These are phyloP conservation scores for Oncorhynchus mykiss DNA, from an alignment of 2,113 vertebrate genomes.

Conservation along the genomic window DNA sequence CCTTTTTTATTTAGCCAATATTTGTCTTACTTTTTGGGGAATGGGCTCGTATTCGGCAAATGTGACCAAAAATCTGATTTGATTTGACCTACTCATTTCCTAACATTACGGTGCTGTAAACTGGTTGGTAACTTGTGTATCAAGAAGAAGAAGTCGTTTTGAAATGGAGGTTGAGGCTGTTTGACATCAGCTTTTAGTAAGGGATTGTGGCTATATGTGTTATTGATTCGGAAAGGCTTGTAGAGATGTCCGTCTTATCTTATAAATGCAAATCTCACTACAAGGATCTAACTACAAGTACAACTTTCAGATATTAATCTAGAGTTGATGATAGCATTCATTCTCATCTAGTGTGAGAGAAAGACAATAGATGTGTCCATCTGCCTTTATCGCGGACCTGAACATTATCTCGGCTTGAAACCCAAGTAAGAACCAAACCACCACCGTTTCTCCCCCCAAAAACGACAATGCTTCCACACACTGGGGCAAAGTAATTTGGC, in stretches of 20 bases:
- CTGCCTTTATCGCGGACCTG: slow-evolving; percentile 44
- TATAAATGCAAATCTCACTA: background rate
- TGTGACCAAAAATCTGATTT: too few relatives aligned
- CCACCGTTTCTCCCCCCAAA: slow-evolving; percentile 30
- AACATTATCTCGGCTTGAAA: slow-evolving; percentile 18
- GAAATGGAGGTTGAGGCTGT: too few relatives aligned
- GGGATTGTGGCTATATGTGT: too few relatives aligned
- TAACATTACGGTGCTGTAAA: background rate
- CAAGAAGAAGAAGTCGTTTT: too few relatives aligned
- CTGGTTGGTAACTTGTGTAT: background rate
- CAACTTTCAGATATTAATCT: background rate
- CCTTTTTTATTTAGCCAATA: too few relatives aligned
- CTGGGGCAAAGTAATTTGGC: slow-evolving; percentile 69
- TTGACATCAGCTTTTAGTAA: too few relatives aligned
- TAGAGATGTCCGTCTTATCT: background rate
- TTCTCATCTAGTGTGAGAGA: slow-evolving; percentile 22
- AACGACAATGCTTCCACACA: slow-evolving; percentile 54
- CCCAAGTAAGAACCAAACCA: slow-evolving; percentile 42
- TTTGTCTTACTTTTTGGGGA: too few relatives aligned
- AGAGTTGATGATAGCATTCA: background rate
- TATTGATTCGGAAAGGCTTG: too few relatives aligned
- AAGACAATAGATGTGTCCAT: slow-evolving; percentile 46
- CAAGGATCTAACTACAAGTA: background rate
- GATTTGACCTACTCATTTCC: background rate
- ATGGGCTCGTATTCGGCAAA: too few relatives aligned